A percentile compares a stretch with the other conserved stretches of the same genome.
Evolutionary conservation across 2,113 vertebrate genomes (phyloP).

Genomic region (Callipepla squamata): DNA sequence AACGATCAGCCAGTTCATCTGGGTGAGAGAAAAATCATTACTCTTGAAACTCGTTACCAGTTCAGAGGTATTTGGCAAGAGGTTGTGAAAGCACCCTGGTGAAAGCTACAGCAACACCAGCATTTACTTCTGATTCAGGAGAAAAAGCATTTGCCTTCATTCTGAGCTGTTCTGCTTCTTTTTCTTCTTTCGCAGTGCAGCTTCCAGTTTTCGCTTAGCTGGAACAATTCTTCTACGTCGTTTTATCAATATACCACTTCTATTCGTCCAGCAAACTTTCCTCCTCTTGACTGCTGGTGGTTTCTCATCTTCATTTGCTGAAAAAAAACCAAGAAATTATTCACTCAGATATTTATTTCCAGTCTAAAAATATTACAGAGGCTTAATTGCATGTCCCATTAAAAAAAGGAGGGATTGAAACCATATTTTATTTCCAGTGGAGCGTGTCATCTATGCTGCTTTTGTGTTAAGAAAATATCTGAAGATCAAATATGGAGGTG

Average conservation of each 20-base stretch:
- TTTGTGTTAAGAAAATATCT: not conserved
- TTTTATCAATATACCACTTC: not conserved
- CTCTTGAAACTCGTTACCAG: not conserved
- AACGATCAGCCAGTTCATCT: not conserved
- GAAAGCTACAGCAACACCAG: not conserved
- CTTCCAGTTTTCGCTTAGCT: slow-evolving; percentile 46
- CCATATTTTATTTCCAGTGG: not conserved
- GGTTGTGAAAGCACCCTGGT: not conserved
- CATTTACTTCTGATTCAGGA: not conserved
- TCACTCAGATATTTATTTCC: not conserved
- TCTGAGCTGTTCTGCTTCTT: slow-evolving; percentile 25
- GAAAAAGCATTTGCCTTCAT: slow-evolving; percentile 15
- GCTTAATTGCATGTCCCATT: not conserved
- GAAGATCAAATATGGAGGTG: not conserved
- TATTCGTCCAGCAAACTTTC: not conserved
- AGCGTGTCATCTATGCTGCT: not conserved
- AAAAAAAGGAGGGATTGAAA: not conserved
- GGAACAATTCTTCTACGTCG: not conserved
- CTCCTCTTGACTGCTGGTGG: not conserved
- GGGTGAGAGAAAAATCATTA: not conserved
- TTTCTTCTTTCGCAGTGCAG: slow-evolving; percentile 57
- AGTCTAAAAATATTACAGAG: not conserved
- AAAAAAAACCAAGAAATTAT: slow-evolving; percentile 43
- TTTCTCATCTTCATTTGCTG: slow-evolving; percentile 62
- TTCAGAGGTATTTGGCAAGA: not conserved